Conservation (phyloP, 1,140 invertebrate genomes). For the Centruroides sculpturatus region DNA sequence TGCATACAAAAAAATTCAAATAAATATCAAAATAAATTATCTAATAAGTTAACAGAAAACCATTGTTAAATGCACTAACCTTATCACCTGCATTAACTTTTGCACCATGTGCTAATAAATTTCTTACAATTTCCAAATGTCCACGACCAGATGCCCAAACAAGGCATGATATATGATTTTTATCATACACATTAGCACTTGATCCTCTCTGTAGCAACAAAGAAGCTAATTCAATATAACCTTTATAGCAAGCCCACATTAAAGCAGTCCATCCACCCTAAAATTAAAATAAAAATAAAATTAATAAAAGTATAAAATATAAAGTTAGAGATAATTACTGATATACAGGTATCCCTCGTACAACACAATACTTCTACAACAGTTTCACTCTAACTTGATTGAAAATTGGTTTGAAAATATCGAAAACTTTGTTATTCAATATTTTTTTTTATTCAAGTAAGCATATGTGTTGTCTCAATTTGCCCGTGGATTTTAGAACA, state of each 20-base stretch:
- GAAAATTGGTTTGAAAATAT: too few species aligned
- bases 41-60: not conserved
- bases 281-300: too few species aligned
- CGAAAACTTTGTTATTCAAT: too few species aligned
- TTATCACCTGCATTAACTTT: conserved; percentile 87
- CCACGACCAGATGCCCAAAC: conserved; percentile 89
- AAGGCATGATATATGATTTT: conserved; percentile 80
- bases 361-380: too few species aligned
- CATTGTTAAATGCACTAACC: conserved; percentile 28
- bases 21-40: not conserved
- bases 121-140: conserved; percentile 64
- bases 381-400: too few species aligned
- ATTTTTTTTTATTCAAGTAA: too few species aligned
- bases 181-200: conserved; percentile 84
- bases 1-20: conserved; percentile 21
- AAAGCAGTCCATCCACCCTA: conserved; percentile 73
- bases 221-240: conserved; percentile 57
- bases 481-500: too few species aligned
- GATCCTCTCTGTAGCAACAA: conserved; percentile 74
- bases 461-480: too few species aligned
- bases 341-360: too few species aligned
- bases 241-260: conserved; percentile 96
- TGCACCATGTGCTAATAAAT: conserved; percentile 65
- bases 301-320: too few species aligned
- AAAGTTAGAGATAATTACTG: too few species aligned